These are phyloP conservation scores for Sitobion miscanthi DNA, from an alignment of 1,140 invertebrate genomes.

Conservation along the genomic window DNA sequence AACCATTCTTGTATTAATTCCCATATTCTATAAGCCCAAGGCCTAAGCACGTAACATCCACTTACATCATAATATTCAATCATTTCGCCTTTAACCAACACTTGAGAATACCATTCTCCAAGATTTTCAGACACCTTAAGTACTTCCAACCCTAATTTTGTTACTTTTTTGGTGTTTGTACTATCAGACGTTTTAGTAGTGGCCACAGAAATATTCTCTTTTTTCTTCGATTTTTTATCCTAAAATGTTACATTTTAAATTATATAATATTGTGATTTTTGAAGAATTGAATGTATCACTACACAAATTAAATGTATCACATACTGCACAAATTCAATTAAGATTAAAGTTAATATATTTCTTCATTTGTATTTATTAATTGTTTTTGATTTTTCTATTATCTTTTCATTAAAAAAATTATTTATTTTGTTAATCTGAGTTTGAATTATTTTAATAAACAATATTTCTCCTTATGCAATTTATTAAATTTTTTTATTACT, in stretches of 20 bases:
- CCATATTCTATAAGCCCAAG: constrained; percentile 98
- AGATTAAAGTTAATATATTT: too few relatives aligned
- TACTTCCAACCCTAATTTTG: constrained; percentile 86
- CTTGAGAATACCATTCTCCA: constrained; percentile 97
- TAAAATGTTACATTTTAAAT: neutral
- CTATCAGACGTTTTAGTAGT: constrained; percentile 53
- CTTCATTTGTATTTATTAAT: too few relatives aligned
- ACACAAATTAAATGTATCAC: too few relatives aligned
- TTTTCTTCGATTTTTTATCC: constrained; percentile 53
- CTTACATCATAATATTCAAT: constrained; percentile 99
- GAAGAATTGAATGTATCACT: too few relatives aligned
- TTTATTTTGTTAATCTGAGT: too few relatives aligned
- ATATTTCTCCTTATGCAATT: too few relatives aligned
- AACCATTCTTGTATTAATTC: constrained; percentile 90
- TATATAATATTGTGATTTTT: too few relatives aligned
- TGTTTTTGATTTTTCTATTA: too few relatives aligned
- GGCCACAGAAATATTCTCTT: neutral
- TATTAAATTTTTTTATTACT: too few relatives aligned
- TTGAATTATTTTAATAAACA: too few relatives aligned
- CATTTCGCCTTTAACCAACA: constrained; percentile 96
- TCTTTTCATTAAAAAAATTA: too few relatives aligned
- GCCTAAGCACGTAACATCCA: constrained; percentile 97
- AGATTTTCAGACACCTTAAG: constrained; percentile 92
- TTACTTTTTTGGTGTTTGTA: constrained; percentile 77
- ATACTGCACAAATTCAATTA: too few relatives aligned